Conservation (phyloP, 2,888 invertebrate species). For the Pteria penguin region DNA sequence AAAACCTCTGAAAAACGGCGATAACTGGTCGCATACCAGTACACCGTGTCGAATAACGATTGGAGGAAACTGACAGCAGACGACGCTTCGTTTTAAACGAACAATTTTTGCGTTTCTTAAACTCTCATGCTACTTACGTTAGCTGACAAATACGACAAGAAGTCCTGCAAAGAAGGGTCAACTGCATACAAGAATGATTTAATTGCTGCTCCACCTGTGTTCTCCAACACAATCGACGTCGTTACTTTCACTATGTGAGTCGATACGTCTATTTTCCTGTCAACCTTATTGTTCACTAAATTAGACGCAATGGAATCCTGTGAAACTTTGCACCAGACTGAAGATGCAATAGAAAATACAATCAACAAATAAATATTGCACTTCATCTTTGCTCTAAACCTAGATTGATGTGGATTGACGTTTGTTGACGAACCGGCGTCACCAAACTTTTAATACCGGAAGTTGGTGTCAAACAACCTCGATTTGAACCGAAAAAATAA, state of each 20-base stretch:
- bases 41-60: not conserved
- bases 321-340: slow-evolving; percentile 58
- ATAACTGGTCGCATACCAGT: no score
- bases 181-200: slow-evolving; percentile 87
- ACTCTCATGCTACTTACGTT: slow-evolving; percentile 82
- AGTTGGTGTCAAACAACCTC: slow-evolving; percentile 21
- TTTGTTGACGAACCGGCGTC: not conserved
- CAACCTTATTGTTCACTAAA: slow-evolving; percentile 85
- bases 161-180: slow-evolving; percentile 84
- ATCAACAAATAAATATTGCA: not conserved
- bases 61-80: slow-evolving; percentile 13
- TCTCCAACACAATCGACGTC: slow-evolving; percentile 90
- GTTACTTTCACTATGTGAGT: slow-evolving; percentile 93
- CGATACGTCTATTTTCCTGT: slow-evolving; percentile 91
- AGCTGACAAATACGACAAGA: slow-evolving; percentile 88
- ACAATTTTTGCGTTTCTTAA: not conserved
- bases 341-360: not conserved
- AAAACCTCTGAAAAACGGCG: no score
- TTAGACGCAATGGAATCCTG: slow-evolving; percentile 68
- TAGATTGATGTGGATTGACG: not conserved
- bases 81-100: not conserved
- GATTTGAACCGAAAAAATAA: not conserved
- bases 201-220: slow-evolving; percentile 87
- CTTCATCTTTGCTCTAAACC: slow-evolving; percentile 7
- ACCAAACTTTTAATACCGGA: slow-evolving; percentile 4